Evolutionary conservation across 2,888 invertebrate species (phyloP).

Genomic region (Cremastinae sp.): DNA sequence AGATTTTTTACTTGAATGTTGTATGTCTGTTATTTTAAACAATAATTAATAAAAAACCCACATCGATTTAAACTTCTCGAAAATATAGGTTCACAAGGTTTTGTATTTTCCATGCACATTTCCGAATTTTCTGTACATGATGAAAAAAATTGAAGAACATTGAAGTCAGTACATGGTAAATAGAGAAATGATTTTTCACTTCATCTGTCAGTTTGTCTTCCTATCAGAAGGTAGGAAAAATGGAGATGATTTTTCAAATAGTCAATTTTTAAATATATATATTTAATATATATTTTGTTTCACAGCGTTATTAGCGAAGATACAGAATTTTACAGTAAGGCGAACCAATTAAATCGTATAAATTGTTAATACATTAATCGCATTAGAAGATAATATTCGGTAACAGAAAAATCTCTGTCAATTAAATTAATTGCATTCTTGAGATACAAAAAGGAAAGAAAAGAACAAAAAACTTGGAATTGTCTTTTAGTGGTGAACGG

Average conservation of each 20-base stretch:
- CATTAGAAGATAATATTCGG: slow-evolving; percentile 67
- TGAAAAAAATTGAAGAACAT: no score
- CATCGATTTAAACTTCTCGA: no score
- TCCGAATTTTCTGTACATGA: no score
- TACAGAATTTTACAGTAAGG: slow-evolving; percentile 76
- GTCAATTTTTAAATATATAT: slow-evolving; percentile 50
- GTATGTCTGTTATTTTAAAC: background rate
- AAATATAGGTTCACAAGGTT: no score
- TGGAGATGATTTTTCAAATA: no score
- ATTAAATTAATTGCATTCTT: slow-evolving; percentile 63
- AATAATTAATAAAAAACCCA: no score
- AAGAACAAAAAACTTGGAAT: slow-evolving; percentile 62
- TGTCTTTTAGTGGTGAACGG: slow-evolving; percentile 66
- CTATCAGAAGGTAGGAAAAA: no score
- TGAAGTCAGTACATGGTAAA: no score
- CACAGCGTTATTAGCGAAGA: slow-evolving; percentile 77
- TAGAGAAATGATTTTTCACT: no score
- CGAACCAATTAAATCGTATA: slow-evolving; percentile 69
- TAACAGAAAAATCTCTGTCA: slow-evolving; percentile 57
- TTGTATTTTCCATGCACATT: no score
- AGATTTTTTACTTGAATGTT: slow-evolving; percentile 48
- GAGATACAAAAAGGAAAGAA: slow-evolving; percentile 61
- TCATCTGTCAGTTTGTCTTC: no score
- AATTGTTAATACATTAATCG: slow-evolving; percentile 77
- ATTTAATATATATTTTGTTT: slow-evolving; percentile 67